phyloP scores from a whole-genome alignment of 2,113 vertebrate genomes.

The Neolamprologus modestus region DNA sequence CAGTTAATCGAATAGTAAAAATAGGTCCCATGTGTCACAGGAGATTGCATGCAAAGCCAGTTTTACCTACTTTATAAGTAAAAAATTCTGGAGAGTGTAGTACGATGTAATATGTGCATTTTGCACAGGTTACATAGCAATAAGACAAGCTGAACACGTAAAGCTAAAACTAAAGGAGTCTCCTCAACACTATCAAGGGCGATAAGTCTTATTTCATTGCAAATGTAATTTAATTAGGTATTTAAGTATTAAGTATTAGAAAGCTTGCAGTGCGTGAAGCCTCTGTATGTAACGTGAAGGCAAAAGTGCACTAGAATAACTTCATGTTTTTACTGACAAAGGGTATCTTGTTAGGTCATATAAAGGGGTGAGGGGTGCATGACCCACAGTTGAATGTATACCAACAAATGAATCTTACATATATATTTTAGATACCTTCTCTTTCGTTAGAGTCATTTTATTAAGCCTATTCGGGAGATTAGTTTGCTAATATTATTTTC shows the following conservation, averaged over 20 bases:
- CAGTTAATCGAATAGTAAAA: neutral
- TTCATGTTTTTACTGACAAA: neutral
- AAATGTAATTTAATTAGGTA: neutral
- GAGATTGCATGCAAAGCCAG: neutral
- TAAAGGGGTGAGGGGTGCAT: neutral
- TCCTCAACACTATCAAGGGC: neutral
- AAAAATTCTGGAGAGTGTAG: neutral
- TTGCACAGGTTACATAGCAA: neutral
- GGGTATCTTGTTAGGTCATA: neutral
- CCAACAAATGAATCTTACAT: neutral
- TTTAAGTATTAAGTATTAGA: neutral
- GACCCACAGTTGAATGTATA: neutral
- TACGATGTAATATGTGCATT: neutral
- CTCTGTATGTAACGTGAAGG: neutral
- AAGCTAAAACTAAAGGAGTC: neutral
- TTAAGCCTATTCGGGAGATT: neutral
- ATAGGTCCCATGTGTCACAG: neutral
- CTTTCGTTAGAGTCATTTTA: neutral
- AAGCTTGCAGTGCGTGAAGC: neutral
- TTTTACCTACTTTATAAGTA: neutral
- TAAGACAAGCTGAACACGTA: neutral
- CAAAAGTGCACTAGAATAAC: neutral
- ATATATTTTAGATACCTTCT: neutral
- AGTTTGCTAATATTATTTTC: neutral
- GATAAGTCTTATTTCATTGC: neutral